Conservation (phyloP, 2,797 vertebrate species). For the Nannoperca obscura region DNA sequence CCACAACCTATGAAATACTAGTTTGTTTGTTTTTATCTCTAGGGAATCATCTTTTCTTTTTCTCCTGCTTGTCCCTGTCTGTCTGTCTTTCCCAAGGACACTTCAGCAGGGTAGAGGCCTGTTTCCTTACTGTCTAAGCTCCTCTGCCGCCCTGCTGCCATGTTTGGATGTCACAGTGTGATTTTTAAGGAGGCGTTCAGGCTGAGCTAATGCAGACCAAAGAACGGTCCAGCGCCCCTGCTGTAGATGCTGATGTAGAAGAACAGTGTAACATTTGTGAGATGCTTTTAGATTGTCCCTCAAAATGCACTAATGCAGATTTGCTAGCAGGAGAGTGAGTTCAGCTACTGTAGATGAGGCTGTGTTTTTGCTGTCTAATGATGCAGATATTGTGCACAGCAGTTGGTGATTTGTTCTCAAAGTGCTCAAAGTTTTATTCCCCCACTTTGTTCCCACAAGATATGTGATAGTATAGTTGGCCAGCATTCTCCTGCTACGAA, state of each 20-base stretch:
- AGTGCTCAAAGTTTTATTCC: background rate
- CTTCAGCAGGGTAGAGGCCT: background rate
- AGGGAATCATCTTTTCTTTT: slow-evolving; percentile 7
- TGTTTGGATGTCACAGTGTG: slow-evolving; percentile 31
- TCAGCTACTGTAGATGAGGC: background rate
- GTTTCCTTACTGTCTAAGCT: slow-evolving; percentile 8
- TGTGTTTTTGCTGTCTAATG: background rate
- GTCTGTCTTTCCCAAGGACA: background rate
- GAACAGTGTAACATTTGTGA: background rate
- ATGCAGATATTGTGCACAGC: background rate
- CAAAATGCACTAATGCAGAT: background rate
- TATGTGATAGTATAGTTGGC: background rate
- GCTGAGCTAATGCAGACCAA: background rate
- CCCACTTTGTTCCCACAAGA: background rate
- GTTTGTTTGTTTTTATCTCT: background rate
- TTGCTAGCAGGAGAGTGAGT: background rate
- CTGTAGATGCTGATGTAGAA: background rate
- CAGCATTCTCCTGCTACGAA: background rate
- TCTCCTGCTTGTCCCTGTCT: background rate
- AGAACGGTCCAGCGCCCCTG: slow-evolving; percentile 3
- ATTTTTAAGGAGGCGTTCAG: slow-evolving; percentile 16
- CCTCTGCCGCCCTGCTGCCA: slow-evolving; percentile 40
- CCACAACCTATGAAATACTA: slow-evolving; percentile 1
- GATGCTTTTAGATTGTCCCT: slow-evolving; percentile 2
- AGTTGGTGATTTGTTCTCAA: background rate